A percentile compares a stretch with the other conserved stretches of the same genome.
Conservation (phyloP, 2,113 vertebrate genomes). For the Agelaius tricolor region DNA sequence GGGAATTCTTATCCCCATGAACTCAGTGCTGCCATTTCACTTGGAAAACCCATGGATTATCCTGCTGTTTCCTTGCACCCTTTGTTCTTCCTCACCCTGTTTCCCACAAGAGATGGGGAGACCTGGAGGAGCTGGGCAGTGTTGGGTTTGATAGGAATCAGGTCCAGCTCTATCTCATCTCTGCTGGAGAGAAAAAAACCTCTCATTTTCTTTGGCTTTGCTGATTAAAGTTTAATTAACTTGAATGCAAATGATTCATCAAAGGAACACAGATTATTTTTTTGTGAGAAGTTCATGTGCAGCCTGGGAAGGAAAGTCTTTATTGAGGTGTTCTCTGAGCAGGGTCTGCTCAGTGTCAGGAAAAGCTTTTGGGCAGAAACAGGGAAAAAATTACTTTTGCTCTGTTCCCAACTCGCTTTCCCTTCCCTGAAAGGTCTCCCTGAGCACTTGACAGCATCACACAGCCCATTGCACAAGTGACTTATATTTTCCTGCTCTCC, state of each 20-base stretch:
- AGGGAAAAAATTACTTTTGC: background rate
- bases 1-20: background rate
- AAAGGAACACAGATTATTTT: background rate
- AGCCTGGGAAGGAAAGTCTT: background rate
- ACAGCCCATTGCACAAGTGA: background rate
- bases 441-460: background rate
- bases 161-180: background rate
- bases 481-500: background rate
- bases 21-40: background rate
- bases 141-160: background rate
- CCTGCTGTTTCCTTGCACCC: fast-evolving
- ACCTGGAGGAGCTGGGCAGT: background rate
- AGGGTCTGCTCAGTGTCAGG: background rate
- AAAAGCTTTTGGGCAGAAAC: background rate
- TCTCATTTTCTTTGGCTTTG: background rate
- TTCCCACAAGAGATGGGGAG: background rate
- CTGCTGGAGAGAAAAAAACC: background rate
- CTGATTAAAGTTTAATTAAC: conserved; percentile 32
- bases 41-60: background rate
- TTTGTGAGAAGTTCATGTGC: background rate
- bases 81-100: background rate
- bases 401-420: background rate
- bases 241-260: background rate
- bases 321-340: background rate
- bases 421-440: background rate